phyloP scores from a whole-genome alignment of 2,113 vertebrate species.

The Phaethornis superciliosus region DNA sequence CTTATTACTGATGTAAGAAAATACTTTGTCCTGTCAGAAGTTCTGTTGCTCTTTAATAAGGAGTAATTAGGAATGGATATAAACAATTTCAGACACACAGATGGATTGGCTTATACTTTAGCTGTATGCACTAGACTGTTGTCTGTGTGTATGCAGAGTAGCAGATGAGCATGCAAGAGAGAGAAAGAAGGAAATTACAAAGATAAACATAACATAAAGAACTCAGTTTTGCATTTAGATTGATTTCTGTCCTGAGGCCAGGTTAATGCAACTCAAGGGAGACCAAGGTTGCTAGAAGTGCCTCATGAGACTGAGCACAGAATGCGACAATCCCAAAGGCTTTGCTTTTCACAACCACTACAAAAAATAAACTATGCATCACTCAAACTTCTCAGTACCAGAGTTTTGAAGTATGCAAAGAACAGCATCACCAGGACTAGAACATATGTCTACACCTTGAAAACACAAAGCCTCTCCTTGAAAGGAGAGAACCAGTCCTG shows the following conservation, averaged over 20 bases:
- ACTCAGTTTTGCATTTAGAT: conserved; percentile 6
- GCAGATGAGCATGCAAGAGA: background rate
- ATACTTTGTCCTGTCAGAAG: conserved; percentile 29
- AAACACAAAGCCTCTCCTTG: background rate
- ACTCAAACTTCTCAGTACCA: background rate
- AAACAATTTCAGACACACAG: background rate
- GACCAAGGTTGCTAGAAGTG: background rate
- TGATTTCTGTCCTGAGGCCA: background rate
- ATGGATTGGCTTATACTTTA: background rate
- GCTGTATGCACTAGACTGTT: background rate
- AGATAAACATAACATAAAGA: background rate
- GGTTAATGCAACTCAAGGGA: background rate
- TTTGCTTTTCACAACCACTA: background rate
- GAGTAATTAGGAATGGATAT: conserved; percentile 44
- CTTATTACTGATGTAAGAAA: background rate
- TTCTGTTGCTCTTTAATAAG: conserved; percentile 51
- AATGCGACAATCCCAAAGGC: background rate
- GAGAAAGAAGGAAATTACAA: background rate
- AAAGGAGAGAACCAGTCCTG: background rate
- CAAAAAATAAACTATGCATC: background rate
- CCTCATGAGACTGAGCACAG: background rate
- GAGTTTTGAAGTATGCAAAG: background rate
- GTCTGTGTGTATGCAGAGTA: background rate
- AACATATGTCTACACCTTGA: background rate
- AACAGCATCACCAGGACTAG: background rate